phyloP scores from a whole-genome alignment of 1,140 invertebrate species.

The Goniozus legneri region DNA sequence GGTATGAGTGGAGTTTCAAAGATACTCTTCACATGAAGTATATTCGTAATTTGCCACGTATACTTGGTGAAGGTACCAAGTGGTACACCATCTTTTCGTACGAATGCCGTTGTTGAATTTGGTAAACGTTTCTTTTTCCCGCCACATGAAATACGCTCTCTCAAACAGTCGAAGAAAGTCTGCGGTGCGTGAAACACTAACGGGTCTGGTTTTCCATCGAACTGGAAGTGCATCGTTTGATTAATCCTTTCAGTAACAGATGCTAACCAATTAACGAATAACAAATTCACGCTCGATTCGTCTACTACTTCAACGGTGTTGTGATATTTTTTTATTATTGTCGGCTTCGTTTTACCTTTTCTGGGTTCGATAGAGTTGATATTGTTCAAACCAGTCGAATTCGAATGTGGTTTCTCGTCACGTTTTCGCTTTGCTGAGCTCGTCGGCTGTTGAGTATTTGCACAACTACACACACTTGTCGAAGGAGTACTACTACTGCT shows the following conservation, averaged over 20 bases:
- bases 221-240: constrained; percentile 75
- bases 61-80: constrained; percentile 71
- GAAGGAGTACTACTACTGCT: too few species aligned
- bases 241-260: constrained; percentile 77
- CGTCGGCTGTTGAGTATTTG: constrained; percentile 10
- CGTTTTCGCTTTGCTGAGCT: constrained; percentile 40
- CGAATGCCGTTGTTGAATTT: constrained; percentile 60
- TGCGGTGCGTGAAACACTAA: constrained; percentile 70
- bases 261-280: constrained; percentile 69
- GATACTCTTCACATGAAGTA: constrained; percentile 71
- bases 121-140: constrained; percentile 67
- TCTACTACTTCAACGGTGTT: constrained; percentile 39
- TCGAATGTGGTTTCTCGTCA: constrained; percentile 29
- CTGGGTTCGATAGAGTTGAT: constrained; percentile 41
- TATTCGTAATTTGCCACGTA: constrained; percentile 73
- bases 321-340: constrained; percentile 40
- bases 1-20: constrained; percentile 69
- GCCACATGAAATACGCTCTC: constrained; percentile 65
- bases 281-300: constrained; percentile 47
- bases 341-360: constrained; percentile 39
- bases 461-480: constrained; percentile 9
- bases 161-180: constrained; percentile 69
- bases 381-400: constrained; percentile 32
- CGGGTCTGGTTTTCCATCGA: constrained; percentile 68
- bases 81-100: constrained; percentile 62